A percentile compares a stretch with the other conserved stretches of the same genome.
These are phyloP conservation scores for Trichonephila clavipes DNA, from an alignment of 1,140 invertebrate species.

Conservation along the genomic window DNA sequence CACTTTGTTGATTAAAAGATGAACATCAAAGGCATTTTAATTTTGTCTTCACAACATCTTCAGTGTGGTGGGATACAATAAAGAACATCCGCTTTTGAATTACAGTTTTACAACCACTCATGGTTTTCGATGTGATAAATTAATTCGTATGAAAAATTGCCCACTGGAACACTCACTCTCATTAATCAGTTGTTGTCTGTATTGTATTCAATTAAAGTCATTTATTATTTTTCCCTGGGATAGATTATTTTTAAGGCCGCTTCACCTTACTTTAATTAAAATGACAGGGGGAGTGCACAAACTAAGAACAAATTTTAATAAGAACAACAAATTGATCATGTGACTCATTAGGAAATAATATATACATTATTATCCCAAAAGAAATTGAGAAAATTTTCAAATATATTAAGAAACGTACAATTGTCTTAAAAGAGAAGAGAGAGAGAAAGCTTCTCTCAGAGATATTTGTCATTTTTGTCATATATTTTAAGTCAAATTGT, in stretches of 20 bases:
- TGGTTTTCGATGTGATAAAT: slow-evolving; percentile 30
- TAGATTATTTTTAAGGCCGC: slow-evolving; percentile 44
- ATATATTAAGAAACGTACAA: no score
- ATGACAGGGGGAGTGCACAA: slow-evolving; percentile 40
- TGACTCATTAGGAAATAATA: not conserved
- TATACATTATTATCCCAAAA: not conserved
- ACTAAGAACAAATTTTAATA: not conserved
- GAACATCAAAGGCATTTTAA: slow-evolving; percentile 50
- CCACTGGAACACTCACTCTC: not conserved
- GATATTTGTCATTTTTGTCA: no score
- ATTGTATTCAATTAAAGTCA: slow-evolving; percentile 64
- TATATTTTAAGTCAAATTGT: no score
- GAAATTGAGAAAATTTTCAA: no score
- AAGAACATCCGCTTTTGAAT: not conserved
- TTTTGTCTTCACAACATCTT: not conserved
- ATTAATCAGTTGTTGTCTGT: slow-evolving; percentile 45
- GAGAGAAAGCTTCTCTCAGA: no score
- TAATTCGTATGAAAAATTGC: slow-evolving; percentile 54
- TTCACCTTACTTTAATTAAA: not conserved
- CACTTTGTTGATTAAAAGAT: slow-evolving; percentile 20
- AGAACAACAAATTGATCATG: not conserved
- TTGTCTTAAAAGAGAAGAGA: no score
- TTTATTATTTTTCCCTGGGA: slow-evolving; percentile 36
- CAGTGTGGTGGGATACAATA: not conserved
- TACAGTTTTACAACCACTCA: not conserved